These are phyloP conservation scores for Amblyornis subalaris DNA, from an alignment of 2,113 vertebrate species.

Conservation along the genomic window DNA sequence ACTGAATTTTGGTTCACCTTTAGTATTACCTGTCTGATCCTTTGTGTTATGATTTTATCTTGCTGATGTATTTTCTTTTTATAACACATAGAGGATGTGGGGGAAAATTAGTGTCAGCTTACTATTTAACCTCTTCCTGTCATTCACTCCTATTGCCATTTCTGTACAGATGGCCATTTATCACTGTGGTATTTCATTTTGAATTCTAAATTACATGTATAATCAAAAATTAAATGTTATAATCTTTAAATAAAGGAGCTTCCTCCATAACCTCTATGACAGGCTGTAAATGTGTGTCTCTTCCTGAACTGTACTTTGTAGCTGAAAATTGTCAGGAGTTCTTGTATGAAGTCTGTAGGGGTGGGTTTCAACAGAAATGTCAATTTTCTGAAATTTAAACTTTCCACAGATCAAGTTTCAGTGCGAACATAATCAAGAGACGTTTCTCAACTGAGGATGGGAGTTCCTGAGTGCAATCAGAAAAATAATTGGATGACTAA, in stretches of 20 bases:
- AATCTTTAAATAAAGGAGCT: not conserved
- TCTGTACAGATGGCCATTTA: slow-evolving; percentile 13
- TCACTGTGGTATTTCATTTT: slow-evolving; percentile 43
- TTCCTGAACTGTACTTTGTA: not conserved
- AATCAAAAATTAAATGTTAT: slow-evolving; percentile 9
- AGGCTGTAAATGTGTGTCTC: not conserved
- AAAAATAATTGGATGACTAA: not conserved
- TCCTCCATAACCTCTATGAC: not conserved
- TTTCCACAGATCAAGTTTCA: not conserved
- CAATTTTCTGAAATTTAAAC: not conserved
- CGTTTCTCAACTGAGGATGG: not conserved
- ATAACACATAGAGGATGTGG: not conserved
- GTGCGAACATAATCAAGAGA: not conserved
- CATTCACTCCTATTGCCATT: slow-evolving; percentile 29
- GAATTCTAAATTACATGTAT: not conserved
- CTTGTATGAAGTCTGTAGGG: not conserved
- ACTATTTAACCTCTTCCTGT: slow-evolving; percentile 20
- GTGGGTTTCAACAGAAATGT: not conserved
- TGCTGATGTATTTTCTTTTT: slow-evolving; percentile 41
- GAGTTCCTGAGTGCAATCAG: not conserved
- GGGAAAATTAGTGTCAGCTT: slow-evolving; percentile 21
- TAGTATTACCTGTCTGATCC: not conserved
- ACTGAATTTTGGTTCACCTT: not conserved
- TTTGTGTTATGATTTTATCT: slow-evolving; percentile 44
- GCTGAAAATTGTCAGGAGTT: not conserved